Base-by-base conservation (phyloP, 2,888 invertebrate genomes). In the Cyaniris semiargus region DNA sequence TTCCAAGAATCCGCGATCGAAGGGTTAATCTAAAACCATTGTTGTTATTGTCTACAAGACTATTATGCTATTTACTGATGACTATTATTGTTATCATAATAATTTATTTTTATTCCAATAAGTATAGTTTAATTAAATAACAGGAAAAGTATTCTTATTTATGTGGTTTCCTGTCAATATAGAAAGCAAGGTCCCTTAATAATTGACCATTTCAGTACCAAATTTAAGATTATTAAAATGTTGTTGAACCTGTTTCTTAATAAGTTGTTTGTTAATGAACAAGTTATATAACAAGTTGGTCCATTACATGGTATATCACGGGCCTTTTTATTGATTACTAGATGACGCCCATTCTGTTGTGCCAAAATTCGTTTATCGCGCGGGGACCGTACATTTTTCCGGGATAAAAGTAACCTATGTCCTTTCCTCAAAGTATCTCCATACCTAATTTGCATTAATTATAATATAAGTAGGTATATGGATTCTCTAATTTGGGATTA, bases 121-220 rank as follows among this genome's bases (percentile, higher is more conserved):
- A 58, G 8, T 58, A 21, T n/a, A 21, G 21, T n/a, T 58, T 21
- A 21, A n/a, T 7, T n/a, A 8, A 58, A n/a, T 58, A 21, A 58
- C 58, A 21, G 58, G 21, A 58, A 58, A 58, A n/a, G n/a, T n/a
- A n/a, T n/a, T n/a, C n/a, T n/a, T n/a, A 56, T 53, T 58, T 58
- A 21, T 7, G 21, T 58, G 3, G 10, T 60, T 60, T 60, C 13
- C n/a, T 23, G 21, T 60, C 13, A 3, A 60, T 27, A 27, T 27
- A 66, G 60, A 60, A 66, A 31, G 27, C 66, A 66, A 66, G 66
- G 66, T 31, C 27, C 66, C 27, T 66, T 66, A 15, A 27, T 7
- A 66, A 66, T 66, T 5, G 66, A 1, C 15, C 10, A 60, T 23
- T 60, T 60, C 10, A 15, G 27, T 66, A 27, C 27, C 27, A 18